A percentile compares a stretch with the other conserved stretches of the same genome.
Evolutionary conservation across 2,113 vertebrate species (phyloP).

Genomic region (Heterocephalus glaber): DNA sequence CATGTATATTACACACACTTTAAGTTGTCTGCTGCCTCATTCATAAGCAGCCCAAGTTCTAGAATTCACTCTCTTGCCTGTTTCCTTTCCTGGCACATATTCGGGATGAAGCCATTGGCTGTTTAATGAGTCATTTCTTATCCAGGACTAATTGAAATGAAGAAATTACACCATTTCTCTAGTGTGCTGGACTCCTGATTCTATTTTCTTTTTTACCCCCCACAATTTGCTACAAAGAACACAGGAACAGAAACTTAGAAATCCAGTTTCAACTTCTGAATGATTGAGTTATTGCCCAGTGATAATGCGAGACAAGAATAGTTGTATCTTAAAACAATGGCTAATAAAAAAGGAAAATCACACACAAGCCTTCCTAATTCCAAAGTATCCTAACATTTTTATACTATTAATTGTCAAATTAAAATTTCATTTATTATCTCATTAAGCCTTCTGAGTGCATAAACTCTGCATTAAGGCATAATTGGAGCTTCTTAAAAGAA

Average conservation of each 20-base stretch:
- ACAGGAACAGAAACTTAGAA: slow-evolving; percentile 56
- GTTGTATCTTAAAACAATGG: slow-evolving; percentile 61
- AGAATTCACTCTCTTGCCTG: slow-evolving; percentile 28
- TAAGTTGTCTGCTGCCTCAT: background rate
- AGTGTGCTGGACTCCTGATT: slow-evolving; percentile 39
- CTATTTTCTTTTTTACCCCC: slow-evolving; percentile 65
- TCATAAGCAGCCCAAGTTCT: slow-evolving; percentile 5
- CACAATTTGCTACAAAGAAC: slow-evolving; percentile 47
- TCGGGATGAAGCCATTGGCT: slow-evolving; percentile 45
- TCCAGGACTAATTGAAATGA: slow-evolving; percentile 45
- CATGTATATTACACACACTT: background rate
- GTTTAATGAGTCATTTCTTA: slow-evolving; percentile 61
- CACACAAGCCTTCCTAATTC: slow-evolving; percentile 30
- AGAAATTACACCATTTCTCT: slow-evolving; percentile 57
- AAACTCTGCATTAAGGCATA: slow-evolving; percentile 63
- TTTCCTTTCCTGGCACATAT: slow-evolving; percentile 31
- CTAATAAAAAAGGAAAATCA: slow-evolving; percentile 49
- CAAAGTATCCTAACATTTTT: slow-evolving; percentile 58
- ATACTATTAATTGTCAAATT: slow-evolving; percentile 69
- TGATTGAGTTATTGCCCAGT: slow-evolving; percentile 60
- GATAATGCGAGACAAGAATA: slow-evolving; percentile 4
- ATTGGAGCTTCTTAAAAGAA: slow-evolving; percentile 70
- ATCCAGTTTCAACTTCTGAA: slow-evolving; percentile 56
- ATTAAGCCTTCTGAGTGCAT: slow-evolving; percentile 61
- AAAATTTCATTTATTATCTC: slow-evolving; percentile 72